Evolutionary conservation across 1,140 invertebrate genomes (phyloP).

Genomic region (Drosophila punjabiensis): DNA sequence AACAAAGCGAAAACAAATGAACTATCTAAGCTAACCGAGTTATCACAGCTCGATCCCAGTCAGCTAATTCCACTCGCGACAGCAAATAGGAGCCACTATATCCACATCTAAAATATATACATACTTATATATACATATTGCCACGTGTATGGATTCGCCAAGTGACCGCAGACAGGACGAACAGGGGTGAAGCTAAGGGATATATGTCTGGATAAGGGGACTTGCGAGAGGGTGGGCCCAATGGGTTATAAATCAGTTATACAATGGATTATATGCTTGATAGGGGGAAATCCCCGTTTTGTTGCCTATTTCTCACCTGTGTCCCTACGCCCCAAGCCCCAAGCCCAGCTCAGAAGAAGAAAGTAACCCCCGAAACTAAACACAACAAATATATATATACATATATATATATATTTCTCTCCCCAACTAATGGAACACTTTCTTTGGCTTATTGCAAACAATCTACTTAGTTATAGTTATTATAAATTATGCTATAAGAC

Average conservation of each 20-base stretch:
- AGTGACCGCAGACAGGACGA: constrained; percentile 16
- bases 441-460: constrained; percentile 14
- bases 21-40: constrained; percentile 23
- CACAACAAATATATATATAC: background rate
- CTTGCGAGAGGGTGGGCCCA: background rate
- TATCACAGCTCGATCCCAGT: constrained; percentile 46
- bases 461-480: constrained; percentile 15
- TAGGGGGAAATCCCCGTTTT: background rate
- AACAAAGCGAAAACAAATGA: constrained; percentile 6
- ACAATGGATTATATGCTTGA: background rate
- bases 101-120: constrained; percentile 27
- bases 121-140: constrained; percentile 40
- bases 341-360: background rate
- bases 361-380: background rate
- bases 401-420: background rate
- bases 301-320: background rate
- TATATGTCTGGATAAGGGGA: constrained; percentile 1
- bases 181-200: background rate
- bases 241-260: constrained; percentile 10
- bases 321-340: background rate
- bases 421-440: background rate
- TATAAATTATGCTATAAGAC: constrained; percentile 14
- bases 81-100: constrained; percentile 44
- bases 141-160: constrained; percentile 30
- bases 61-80: constrained; percentile 58